phyloP scores from a whole-genome alignment of 2,113 vertebrate species.

The Grammomys dolichurus region DNA sequence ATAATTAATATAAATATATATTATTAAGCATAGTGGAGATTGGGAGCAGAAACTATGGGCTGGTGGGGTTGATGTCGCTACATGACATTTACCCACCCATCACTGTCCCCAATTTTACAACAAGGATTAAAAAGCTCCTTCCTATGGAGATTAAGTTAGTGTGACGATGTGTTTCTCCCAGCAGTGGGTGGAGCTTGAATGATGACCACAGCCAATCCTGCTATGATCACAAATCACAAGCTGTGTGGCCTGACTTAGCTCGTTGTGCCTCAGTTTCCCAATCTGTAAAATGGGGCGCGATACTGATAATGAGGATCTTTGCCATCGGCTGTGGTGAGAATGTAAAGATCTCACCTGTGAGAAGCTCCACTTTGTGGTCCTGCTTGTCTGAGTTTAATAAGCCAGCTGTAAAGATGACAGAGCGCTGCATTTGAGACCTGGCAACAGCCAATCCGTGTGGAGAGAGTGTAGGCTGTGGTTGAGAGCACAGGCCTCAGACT shows the following conservation, averaged over 20 bases:
- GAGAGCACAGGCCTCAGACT: background rate
- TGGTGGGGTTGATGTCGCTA: background rate
- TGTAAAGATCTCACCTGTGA: background rate
- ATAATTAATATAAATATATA: too few relatives aligned
- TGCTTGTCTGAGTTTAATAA: accelerated
- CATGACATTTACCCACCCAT: background rate
- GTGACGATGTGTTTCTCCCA: background rate
- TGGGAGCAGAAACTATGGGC: background rate
- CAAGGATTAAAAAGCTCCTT: background rate
- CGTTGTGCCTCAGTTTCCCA: background rate
- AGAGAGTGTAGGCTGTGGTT: background rate
- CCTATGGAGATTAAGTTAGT: background rate
- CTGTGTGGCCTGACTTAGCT: background rate
- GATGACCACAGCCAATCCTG: background rate
- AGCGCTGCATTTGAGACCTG: background rate
- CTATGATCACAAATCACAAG: too few relatives aligned
- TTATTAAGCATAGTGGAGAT: background rate
- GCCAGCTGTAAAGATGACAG: background rate
- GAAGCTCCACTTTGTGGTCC: background rate
- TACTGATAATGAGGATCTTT: background rate
- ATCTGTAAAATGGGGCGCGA: constrained; percentile 1
- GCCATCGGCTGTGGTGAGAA: background rate
- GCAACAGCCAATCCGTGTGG: background rate
- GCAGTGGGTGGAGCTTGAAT: background rate
- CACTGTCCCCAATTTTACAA: background rate